phyloP scores from a whole-genome alignment of 2,888 invertebrate genomes.

The Blastobasis adustella region DNA sequence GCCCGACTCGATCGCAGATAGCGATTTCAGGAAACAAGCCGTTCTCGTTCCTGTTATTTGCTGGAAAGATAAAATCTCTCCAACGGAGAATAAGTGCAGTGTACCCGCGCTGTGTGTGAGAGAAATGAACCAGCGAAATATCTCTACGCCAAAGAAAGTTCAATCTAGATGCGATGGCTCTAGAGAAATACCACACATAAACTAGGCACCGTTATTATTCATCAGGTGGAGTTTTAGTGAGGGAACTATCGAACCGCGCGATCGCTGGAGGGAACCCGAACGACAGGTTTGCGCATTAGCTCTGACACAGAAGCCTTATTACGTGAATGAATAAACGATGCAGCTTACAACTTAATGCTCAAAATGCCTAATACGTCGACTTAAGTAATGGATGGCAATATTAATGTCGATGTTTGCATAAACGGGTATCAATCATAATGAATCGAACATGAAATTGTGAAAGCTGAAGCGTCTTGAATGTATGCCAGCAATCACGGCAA shows the following conservation, averaged over 20 bases:
- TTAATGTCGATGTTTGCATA: slow-evolving; percentile 4
- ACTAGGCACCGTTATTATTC: slow-evolving; percentile 28
- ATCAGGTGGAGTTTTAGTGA: slow-evolving; percentile 40
- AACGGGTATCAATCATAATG: slow-evolving; percentile 4
- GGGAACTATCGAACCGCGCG: slow-evolving; percentile 38
- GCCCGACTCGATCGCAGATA: too few species aligned
- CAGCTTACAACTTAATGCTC: slow-evolving; percentile 13
- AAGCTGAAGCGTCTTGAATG: neutral
- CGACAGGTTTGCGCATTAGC: slow-evolving; percentile 40
- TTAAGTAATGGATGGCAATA: slow-evolving; percentile 5
- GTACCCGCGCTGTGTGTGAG: too few species aligned
- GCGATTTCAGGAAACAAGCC: too few species aligned
- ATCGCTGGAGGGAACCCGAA: slow-evolving; percentile 25
- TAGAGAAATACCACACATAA: too few species aligned
- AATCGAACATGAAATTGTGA: slow-evolving; percentile 1
- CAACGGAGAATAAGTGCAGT: too few species aligned
- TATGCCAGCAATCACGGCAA: too few species aligned
- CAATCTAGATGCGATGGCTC: too few species aligned
- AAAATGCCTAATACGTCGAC: slow-evolving; percentile 3
- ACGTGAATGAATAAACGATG: slow-evolving; percentile 30
- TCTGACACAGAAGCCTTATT: slow-evolving; percentile 43
- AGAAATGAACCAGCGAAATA: too few species aligned
- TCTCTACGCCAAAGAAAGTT: too few species aligned
- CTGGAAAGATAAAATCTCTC: too few species aligned
- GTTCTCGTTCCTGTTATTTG: too few species aligned